Conservation (phyloP, 2,888 invertebrate species). For the Chironomus riparius region DNA sequence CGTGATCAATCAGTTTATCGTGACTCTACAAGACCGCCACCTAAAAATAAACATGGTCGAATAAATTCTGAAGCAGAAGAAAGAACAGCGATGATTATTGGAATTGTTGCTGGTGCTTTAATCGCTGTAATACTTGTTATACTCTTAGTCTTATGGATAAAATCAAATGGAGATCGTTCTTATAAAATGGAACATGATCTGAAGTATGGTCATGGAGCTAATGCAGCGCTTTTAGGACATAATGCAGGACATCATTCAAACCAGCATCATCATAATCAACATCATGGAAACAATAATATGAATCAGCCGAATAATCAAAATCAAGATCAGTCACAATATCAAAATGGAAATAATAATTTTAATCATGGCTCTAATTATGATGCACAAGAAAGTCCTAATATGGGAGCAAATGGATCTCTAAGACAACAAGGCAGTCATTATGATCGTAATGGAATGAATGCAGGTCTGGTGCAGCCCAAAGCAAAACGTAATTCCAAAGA, state of each 20-base stretch:
- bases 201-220: slow-evolving; percentile 68
- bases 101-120: slow-evolving; percentile 82
- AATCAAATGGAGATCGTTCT: slow-evolving; percentile 76
- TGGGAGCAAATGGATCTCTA: slow-evolving; percentile 39
- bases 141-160: slow-evolving; percentile 79
- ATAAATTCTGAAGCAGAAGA: slow-evolving; percentile 62
- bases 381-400: slow-evolving; percentile 33
- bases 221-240: slow-evolving; percentile 64
- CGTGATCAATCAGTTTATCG: slow-evolving; percentile 29
- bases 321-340: slow-evolving; percentile 21
- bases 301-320: slow-evolving; percentile 38
- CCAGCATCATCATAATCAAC: slow-evolving; percentile 34
- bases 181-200: slow-evolving; percentile 88
- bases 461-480: slow-evolving; percentile 44
- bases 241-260: slow-evolving; percentile 32
- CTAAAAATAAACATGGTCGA: slow-evolving; percentile 42
- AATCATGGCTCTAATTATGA: slow-evolving; percentile 38
- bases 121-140: slow-evolving; percentile 87
- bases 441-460: slow-evolving; percentile 38
- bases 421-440: slow-evolving; percentile 39
- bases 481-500: slow-evolving; percentile 75
- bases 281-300: slow-evolving; percentile 43
- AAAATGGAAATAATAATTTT: background rate
- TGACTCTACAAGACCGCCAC: slow-evolving; percentile 34
- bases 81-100: slow-evolving; percentile 68